Conservation (phyloP, 2,888 invertebrate species). For the Orthosia incerta region DNA sequence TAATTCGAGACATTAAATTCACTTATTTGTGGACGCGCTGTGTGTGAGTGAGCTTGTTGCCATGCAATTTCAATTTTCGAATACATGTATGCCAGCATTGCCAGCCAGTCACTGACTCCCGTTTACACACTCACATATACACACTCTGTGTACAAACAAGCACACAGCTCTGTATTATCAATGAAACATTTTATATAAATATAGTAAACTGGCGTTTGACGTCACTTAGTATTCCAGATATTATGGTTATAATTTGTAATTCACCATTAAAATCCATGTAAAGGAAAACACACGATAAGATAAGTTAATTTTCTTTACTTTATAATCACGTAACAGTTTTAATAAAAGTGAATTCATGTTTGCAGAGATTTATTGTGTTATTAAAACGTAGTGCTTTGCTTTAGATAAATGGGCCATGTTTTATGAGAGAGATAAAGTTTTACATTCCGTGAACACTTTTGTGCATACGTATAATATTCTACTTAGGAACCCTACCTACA, state of each 20-base stretch:
- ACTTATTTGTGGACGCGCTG: conserved; percentile 8
- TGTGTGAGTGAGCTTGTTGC: conserved; percentile 23
- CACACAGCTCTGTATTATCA: conserved; percentile 31
- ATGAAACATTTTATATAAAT: conserved; percentile 30
- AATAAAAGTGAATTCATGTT: conserved; percentile 25
- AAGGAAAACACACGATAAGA: conserved; percentile 22
- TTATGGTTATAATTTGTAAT: conserved; percentile 15
- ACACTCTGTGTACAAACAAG: conserved; percentile 9
- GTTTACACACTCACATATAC: conserved; percentile 2
- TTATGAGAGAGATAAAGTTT: conserved; percentile 41
- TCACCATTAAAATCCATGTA: not conserved
- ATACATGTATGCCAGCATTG: conserved; percentile 17
- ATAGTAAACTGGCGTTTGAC: conserved; percentile 4
- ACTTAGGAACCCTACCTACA: not conserved
- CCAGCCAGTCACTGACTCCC: conserved; percentile 26
- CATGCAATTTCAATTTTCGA: conserved; percentile 14
- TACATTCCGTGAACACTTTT: conserved; percentile 29
- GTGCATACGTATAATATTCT: not conserved
- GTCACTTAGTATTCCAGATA: not conserved
- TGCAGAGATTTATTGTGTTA: conserved; percentile 38
- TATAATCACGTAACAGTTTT: conserved; percentile 25
- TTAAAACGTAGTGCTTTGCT: conserved; percentile 33
- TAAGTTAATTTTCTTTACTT: conserved; percentile 28
- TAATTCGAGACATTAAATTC: conserved; percentile 20
- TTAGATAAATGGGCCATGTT: conserved; percentile 43